Percentiles rank a stretch among this genome's conserved stretches.
Conservation (phyloP, 2,113 vertebrate genomes). For the Sinocyclocheilus rhinocerous region DNA sequence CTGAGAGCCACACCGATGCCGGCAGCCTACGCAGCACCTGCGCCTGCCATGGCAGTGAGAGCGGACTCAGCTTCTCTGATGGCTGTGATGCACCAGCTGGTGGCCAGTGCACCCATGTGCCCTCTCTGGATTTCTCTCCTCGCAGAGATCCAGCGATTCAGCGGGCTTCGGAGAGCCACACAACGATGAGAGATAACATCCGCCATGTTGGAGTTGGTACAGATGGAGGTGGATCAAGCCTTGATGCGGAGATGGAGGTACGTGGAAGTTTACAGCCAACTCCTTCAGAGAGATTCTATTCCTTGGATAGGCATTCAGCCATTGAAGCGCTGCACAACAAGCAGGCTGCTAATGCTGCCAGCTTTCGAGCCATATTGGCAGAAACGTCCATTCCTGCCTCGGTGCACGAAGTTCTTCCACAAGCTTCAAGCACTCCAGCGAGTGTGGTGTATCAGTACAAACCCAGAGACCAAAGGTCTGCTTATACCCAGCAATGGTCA, state of each 20-base stretch:
- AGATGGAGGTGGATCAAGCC: conserved; percentile 55
- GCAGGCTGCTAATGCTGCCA: conserved; percentile 76
- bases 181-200: conserved; percentile 70
- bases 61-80: conserved; percentile 55
- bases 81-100: conserved; percentile 42
- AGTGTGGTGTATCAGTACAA: conserved; percentile 71
- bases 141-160: conserved; percentile 68
- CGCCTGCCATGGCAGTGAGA: conserved; percentile 55
- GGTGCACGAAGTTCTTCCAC: conserved; percentile 78
- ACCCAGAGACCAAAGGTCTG: conserved; percentile 72
- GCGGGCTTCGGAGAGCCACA: conserved; percentile 70
- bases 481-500: conserved; percentile 74
- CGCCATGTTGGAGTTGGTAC: conserved; percentile 73
- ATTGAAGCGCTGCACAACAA: conserved; percentile 77
- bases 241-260: conserved; percentile 66
- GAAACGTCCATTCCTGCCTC: conserved; percentile 81
- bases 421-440: conserved; percentile 65
- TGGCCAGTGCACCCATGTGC: conserved; percentile 53
- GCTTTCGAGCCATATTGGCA: conserved; percentile 82
- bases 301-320: conserved; percentile 77
- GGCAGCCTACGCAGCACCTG: conserved; percentile 50
- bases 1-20: conserved; percentile 50
- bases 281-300: conserved; percentile 48
- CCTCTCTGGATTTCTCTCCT: conserved; percentile 60
- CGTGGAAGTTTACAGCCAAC: conserved; percentile 65